phyloP scores from a whole-genome alignment of 2,888 invertebrate species.

The Ormyrus pomaceus region DNA sequence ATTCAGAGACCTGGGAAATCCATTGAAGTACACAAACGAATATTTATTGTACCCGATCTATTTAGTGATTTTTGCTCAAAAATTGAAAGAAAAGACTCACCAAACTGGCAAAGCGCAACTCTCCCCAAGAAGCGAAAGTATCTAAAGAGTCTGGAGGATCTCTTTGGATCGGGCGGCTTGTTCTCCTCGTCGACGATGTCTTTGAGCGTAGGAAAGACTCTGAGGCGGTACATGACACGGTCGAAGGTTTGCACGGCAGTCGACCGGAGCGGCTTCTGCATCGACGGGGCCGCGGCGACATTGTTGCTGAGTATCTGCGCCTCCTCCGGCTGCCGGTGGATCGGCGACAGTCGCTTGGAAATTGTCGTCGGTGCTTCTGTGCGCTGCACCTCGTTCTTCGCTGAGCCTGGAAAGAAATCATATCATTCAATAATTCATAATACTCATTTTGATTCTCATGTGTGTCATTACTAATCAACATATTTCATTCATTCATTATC shows the following conservation, averaged over 20 bases:
- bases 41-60: no score
- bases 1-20: no score
- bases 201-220: constrained; percentile 77
- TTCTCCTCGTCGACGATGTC: constrained; percentile 67
- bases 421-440: no score
- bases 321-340: constrained; percentile 7
- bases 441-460: no score
- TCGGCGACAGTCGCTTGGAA: not conserved
- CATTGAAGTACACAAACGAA: no score
- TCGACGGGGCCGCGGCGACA: not conserved
- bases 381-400: not conserved
- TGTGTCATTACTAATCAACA: no score
- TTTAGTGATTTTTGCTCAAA: no score
- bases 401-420: not conserved
- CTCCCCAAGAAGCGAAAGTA: constrained; percentile 70
- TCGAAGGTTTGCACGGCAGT: constrained; percentile 76
- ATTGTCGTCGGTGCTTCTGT: not conserved
- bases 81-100: constrained; percentile 59
- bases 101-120: constrained; percentile 70
- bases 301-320: not conserved
- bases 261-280: constrained; percentile 45
- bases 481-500: no score
- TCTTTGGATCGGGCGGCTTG: constrained; percentile 59
- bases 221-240: constrained; percentile 77
- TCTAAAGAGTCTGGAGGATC: constrained; percentile 62